Conservation (phyloP, 2,797 vertebrate genomes). For the Cirrhinus molitorella region DNA sequence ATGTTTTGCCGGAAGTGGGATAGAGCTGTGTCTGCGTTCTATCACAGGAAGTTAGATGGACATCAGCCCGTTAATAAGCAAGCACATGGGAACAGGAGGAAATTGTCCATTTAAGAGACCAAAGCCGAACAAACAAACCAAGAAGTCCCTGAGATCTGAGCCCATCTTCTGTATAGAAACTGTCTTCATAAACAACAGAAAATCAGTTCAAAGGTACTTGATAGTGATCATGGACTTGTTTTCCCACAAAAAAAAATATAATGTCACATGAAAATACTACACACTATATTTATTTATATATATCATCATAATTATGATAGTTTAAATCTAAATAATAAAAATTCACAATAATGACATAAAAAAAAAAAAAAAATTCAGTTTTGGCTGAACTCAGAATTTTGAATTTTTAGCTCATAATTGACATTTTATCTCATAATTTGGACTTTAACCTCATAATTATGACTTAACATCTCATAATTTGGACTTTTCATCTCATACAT, state of each 20-base stretch:
- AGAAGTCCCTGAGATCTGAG: slow-evolving; percentile 16
- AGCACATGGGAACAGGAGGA: slow-evolving; percentile 66
- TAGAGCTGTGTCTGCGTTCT: slow-evolving; percentile 65
- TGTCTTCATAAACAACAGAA: slow-evolving; percentile 8
- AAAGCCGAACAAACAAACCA: slow-evolving; percentile 39
- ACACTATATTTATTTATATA: too few species aligned
- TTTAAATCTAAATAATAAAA: too few species aligned
- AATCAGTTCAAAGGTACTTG: slow-evolving; percentile 1
- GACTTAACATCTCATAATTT: background rate
- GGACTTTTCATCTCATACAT: background rate
- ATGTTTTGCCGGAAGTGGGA: slow-evolving; percentile 75
- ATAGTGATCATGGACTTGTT: background rate
- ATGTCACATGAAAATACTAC: background rate
- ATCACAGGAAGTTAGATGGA: slow-evolving; percentile 69
- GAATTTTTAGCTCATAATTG: too few species aligned
- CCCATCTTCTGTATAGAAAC: background rate
- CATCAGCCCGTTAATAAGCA: slow-evolving; percentile 63
- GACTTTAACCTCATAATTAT: background rate
- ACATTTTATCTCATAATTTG: too few species aligned
- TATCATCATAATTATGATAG: too few species aligned
- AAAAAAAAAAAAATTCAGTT: too few species aligned
- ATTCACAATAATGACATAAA: too few species aligned
- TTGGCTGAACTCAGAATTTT: too few species aligned
- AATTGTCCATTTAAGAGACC: slow-evolving; percentile 65
- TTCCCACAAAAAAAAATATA: background rate